Conservation (phyloP, 1,140 invertebrate genomes). For the Magallana ariakensis region DNA sequence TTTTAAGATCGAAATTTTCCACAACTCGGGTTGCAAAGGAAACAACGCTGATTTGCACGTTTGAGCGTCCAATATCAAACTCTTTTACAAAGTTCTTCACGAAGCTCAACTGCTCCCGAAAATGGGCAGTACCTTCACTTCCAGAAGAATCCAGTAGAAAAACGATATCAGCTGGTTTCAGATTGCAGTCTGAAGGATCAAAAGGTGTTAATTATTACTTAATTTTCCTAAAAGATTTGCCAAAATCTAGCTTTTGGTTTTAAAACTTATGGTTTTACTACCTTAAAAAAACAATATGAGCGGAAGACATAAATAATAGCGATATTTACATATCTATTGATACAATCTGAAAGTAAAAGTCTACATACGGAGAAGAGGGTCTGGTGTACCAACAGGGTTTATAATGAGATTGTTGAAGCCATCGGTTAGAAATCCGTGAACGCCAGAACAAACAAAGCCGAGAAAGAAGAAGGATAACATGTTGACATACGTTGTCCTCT, state of each 20-base stretch:
- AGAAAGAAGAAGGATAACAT: not conserved
- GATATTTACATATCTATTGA: too few species aligned
- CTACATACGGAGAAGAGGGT: not conserved
- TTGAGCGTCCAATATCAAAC: constrained; percentile 39
- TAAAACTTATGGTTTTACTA: too few species aligned
- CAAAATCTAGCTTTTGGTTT: too few species aligned
- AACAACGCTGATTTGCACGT: constrained; percentile 41
- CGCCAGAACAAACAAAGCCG: not conserved
- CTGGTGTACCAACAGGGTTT: not conserved
- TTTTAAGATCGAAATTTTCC: not conserved
- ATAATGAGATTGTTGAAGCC: not conserved
- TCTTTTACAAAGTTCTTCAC: constrained; percentile 47
- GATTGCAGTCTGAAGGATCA: constrained; percentile 46
- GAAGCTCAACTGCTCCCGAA: constrained; percentile 51
- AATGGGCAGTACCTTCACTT: constrained; percentile 54
- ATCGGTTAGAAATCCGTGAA: not conserved
- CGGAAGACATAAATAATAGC: too few species aligned
- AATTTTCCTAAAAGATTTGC: too few species aligned
- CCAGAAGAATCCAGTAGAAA: constrained; percentile 59
- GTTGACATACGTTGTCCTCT: not conserved
- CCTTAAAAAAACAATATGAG: too few species aligned
- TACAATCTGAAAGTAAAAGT: not conserved
- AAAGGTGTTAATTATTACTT: too few species aligned
- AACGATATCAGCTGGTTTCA: constrained; percentile 54
- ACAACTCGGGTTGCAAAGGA: constrained; percentile 32